Evolutionary conservation across 2,888 invertebrate genomes (phyloP), one percentile per base, ranked within the genome.

Genomic region (Cancer borealis): DNA sequence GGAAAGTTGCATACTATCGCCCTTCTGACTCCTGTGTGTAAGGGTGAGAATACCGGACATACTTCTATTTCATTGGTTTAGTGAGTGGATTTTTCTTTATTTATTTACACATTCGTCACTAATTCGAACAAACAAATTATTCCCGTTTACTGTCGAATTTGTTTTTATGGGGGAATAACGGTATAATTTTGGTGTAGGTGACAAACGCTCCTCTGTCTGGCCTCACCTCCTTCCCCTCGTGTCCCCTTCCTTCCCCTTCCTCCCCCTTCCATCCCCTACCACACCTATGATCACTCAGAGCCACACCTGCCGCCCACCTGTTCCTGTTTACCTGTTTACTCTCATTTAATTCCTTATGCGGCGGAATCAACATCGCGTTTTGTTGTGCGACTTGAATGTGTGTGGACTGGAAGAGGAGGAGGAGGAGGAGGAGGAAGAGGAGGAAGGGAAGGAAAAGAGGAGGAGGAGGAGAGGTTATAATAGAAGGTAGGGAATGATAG

Each of bases 61-160:
- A 8, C 26, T 79, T 54, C 54, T 10, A 79, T 14, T 10, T 30
- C 21, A 26, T 79, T 30, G 47, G 6, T 4, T 26, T 17, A 12
- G 46, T 47, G 6, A n/a, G 88, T n/a, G 73, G 1, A 26, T 6
- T 14, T 12, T 49, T 39, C 60, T 17, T 60, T 39, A 12, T 39
- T 60, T 90, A 6, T n/a, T 30, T 54, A 30, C 26, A 6, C 49
- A 5, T 1, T 26, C 88, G 88, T 46, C 92, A 60, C 66, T 88
- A 92, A 45, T 88, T 30, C 92, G 45, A 73, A 88, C 88, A 88
- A 92, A 89, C 88, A 88, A 88, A 89, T 89, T 92, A 89, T 92
- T 39, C 60, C n/a, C 26, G 92, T 92, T 92, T 88, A 88, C 88
- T 47, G 45, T 66, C 12, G 87, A 88, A 92, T 92, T 92, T 73